Evolutionary conservation across 2,797 vertebrate species (phyloP).

Genomic region (Phyllotis vaccarum): DNA sequence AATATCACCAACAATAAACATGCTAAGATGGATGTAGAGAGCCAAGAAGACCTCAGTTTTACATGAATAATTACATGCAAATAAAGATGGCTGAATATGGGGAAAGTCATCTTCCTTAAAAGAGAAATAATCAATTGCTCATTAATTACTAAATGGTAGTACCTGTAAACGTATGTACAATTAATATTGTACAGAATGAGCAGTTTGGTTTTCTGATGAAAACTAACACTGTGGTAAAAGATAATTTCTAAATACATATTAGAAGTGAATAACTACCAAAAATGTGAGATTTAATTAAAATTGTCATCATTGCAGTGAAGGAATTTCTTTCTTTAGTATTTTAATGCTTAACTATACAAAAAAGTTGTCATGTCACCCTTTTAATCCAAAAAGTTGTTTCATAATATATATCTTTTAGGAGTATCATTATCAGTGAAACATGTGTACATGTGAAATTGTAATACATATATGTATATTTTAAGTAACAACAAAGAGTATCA

Average conservation of each 20-base stretch:
- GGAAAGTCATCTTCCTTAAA: not conserved
- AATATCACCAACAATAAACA: not conserved
- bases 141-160: not conserved
- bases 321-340: not conserved
- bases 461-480: not conserved
- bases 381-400: conserved; percentile 38
- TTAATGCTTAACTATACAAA: conserved; percentile 1
- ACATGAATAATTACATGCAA: not conserved
- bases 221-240: not conserved
- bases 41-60: not conserved
- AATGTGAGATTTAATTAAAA: conserved; percentile 2
- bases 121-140: not conserved
- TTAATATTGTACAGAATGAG: not conserved
- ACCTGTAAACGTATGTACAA: not conserved
- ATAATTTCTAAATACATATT: not conserved
- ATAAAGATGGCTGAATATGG: not conserved
- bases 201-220: not conserved
- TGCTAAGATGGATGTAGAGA: not conserved
- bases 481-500: not conserved
- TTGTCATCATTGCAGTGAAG: not conserved
- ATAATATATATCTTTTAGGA: not conserved
- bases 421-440: not conserved
- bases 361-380: not conserved
- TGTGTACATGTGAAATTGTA: not conserved
- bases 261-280: not conserved